Conservation (phyloP, 2,888 invertebrate species). For the Microdon myrmicae region DNA sequence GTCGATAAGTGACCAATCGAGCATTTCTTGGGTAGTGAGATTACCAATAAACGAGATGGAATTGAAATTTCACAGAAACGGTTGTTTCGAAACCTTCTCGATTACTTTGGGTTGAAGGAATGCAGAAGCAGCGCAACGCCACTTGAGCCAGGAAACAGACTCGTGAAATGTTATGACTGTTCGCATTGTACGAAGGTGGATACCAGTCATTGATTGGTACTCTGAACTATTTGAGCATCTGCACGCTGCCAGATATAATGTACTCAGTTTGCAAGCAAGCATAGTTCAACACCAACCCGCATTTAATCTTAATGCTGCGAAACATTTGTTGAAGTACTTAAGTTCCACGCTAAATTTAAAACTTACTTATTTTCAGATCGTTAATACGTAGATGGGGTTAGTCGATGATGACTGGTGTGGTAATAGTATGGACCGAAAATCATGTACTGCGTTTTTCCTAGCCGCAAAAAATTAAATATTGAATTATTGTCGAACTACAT, state of each 20-base stretch:
- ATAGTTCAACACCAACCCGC: slow-evolving; percentile 17
- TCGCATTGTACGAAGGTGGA: slow-evolving; percentile 1
- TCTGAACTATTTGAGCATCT: not conserved
- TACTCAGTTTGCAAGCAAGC: slow-evolving; percentile 17
- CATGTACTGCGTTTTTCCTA: slow-evolving; percentile 27
- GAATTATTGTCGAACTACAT: too few relatives aligned
- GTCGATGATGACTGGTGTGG: slow-evolving; percentile 15
- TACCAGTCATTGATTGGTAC: slow-evolving; percentile 5
- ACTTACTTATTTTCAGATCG: slow-evolving; percentile 9
- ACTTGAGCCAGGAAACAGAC: not conserved
- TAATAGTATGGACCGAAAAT: slow-evolving; percentile 25
- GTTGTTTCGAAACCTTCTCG: not conserved
- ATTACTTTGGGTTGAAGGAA: not conserved
- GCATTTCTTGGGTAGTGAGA: slow-evolving; percentile 19
- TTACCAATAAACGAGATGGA: slow-evolving; percentile 5
- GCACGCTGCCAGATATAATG: slow-evolving; percentile 15
- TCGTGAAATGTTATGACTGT: slow-evolving; percentile 5
- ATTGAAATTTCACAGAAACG: slow-evolving; percentile 1
- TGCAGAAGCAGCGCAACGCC: slow-evolving; percentile 3
- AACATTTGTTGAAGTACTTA: slow-evolving; percentile 16
- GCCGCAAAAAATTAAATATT: too few relatives aligned
- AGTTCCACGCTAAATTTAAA: slow-evolving; percentile 4
- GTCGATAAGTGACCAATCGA: slow-evolving; percentile 20
- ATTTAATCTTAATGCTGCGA: slow-evolving; percentile 14
- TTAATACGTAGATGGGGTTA: slow-evolving; percentile 1